These are phyloP conservation scores for Apogon talboti DNA, from an alignment of 2,797 vertebrate species.

Conservation along the genomic window DNA sequence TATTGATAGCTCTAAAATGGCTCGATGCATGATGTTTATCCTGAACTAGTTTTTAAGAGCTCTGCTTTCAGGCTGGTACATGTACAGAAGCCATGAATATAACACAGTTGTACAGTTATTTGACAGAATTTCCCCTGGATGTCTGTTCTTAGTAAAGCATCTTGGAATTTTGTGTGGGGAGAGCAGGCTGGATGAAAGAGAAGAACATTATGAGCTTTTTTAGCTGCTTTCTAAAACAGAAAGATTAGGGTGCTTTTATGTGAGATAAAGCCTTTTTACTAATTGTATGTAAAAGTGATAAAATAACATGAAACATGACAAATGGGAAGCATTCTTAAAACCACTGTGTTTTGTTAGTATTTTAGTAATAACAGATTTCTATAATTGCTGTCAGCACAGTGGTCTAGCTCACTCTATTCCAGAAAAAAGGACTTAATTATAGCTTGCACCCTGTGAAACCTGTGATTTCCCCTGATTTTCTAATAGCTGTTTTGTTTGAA, in stretches of 20 bases:
- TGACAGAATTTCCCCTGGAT: constrained; percentile 10
- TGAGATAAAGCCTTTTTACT: neutral
- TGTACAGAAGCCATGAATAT: neutral
- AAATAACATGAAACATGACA: neutral
- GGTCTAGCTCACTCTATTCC: constrained; percentile 14
- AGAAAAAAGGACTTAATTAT: constrained; percentile 47
- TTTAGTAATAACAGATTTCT: constrained; percentile 28
- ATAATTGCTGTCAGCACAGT: constrained; percentile 24
- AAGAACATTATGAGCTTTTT: constrained; percentile 57
- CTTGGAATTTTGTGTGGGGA: neutral
- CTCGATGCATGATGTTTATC: constrained; percentile 40
- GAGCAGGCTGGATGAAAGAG: constrained; percentile 3
- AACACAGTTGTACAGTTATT: neutral
- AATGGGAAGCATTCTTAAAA: neutral
- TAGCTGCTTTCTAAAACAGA: constrained; percentile 45
- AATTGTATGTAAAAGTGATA: neutral
- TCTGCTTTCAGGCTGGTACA: constrained; percentile 18
- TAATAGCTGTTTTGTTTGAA: constrained; percentile 30
- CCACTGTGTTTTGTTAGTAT: constrained; percentile 3
- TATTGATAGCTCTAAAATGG: constrained; percentile 44
- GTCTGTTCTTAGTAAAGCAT: neutral
- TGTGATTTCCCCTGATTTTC: constrained; percentile 32
- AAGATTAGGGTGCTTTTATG: constrained; percentile 37
- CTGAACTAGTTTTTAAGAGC: constrained; percentile 17
- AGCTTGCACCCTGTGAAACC: constrained; percentile 26